Evolutionary conservation across 2,113 vertebrate genomes (phyloP).

Genomic region (Scophthalmus maximus): DNA sequence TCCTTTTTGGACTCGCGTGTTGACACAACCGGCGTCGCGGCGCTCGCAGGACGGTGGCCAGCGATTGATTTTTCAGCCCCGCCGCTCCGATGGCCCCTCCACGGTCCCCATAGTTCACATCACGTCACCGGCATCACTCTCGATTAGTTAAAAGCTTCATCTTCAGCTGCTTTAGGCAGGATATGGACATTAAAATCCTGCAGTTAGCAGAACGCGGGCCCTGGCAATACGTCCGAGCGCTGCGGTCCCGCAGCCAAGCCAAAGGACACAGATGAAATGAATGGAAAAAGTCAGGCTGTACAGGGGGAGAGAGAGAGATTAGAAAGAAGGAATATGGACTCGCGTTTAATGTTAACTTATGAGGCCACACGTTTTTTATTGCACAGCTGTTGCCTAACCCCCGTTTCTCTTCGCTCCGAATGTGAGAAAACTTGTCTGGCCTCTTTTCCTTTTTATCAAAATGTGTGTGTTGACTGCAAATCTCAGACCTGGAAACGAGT

Average conservation of each 20-base stretch:
- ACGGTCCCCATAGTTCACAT: constrained; percentile 61
- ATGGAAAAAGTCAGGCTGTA: constrained; percentile 60
- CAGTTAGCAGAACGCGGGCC: constrained; percentile 42
- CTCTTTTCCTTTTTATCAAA: constrained; percentile 42
- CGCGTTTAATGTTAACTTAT: constrained; percentile 65
- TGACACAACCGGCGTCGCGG: constrained; percentile 50
- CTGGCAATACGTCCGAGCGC: constrained; percentile 50
- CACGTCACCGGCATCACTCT: constrained; percentile 72
- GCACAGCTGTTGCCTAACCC: constrained; percentile 68
- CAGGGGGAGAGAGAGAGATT: constrained; percentile 60
- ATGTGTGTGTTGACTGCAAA: constrained; percentile 55
- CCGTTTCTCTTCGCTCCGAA: constrained; percentile 40
- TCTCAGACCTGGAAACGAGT: constrained; percentile 52
- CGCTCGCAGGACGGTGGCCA: constrained; percentile 16
- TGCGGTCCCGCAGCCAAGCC: constrained; percentile 53
- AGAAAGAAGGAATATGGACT: constrained; percentile 58
- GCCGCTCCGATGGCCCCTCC: constrained; percentile 38
- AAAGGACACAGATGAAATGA: constrained; percentile 67
- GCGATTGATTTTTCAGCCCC: constrained; percentile 47
- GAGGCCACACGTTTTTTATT: constrained; percentile 75
- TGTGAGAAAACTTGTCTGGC: constrained; percentile 70
- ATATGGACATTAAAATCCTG: constrained; percentile 73
- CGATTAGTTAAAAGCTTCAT: constrained; percentile 66
- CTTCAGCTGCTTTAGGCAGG: constrained; percentile 66
- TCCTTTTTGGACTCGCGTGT: constrained; percentile 26